Conservation (phyloP, 2,888 invertebrate species). For the Scrobipalpa costella region DNA sequence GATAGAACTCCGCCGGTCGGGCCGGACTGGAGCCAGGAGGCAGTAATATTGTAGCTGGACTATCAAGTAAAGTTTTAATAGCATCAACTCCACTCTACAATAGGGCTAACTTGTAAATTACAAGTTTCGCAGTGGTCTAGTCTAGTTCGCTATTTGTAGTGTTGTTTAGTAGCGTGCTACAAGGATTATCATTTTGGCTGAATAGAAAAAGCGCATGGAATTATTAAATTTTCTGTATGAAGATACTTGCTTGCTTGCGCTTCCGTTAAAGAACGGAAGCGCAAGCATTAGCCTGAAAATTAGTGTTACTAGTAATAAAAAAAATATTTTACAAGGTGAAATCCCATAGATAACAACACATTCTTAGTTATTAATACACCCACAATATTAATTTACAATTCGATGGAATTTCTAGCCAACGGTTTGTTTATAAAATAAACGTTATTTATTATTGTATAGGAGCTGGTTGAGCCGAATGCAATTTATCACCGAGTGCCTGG, state of each 20-base stretch:
- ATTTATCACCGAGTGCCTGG: slow-evolving; percentile 42
- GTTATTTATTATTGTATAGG: background rate
- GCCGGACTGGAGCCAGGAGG: slow-evolving; percentile 1
- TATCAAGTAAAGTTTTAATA: slow-evolving; percentile 68
- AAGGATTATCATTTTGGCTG: background rate
- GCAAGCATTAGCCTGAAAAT: too few species aligned
- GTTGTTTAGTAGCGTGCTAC: background rate
- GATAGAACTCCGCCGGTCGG: slow-evolving; percentile 27
- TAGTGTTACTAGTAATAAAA: too few species aligned
- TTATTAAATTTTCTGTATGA: too few species aligned
- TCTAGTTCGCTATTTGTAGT: background rate
- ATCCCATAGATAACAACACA: too few species aligned
- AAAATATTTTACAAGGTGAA: too few species aligned
- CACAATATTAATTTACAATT: background rate
- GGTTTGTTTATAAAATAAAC: background rate
- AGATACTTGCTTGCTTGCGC: too few species aligned
- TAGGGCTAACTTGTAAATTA: slow-evolving; percentile 47
- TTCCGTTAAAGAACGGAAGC: too few species aligned
- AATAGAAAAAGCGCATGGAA: background rate
- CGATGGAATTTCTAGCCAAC: background rate
- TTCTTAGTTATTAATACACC: too few species aligned
- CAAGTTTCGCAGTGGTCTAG: slow-evolving; percentile 6
- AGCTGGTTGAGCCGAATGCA: slow-evolving; percentile 21
- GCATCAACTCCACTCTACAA: slow-evolving; percentile 56
- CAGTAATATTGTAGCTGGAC: slow-evolving; percentile 50